These are phyloP conservation scores for Synergus itoensis DNA, from an alignment of 2,888 invertebrate genomes.

Conservation along the genomic window DNA sequence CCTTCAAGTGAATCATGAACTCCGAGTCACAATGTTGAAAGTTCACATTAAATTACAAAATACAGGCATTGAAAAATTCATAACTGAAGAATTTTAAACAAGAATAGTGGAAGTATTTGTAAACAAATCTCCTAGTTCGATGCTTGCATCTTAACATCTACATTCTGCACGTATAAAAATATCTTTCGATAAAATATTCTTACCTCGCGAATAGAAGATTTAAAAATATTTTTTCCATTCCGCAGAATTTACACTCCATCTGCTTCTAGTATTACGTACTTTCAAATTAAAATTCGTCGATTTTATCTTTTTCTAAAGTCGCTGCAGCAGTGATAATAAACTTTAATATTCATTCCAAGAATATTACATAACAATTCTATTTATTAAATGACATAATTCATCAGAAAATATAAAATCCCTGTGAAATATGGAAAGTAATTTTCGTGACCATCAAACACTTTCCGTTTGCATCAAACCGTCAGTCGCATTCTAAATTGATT, in stretches of 20 bases:
- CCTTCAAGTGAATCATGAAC: no score
- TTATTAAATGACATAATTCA: not conserved
- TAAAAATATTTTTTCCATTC: not conserved
- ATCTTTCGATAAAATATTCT: not conserved
- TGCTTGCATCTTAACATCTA: not conserved
- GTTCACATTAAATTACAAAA: not conserved
- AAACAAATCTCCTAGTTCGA: not conserved
- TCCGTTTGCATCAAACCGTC: not conserved
- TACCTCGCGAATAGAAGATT: not conserved
- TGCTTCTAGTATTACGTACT: no score
- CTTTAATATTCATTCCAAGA: not conserved
- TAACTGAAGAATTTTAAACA: not conserved
- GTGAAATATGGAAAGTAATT: not conserved
- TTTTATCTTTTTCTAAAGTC: not conserved
- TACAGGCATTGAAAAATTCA: not conserved
- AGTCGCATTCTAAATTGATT: not conserved
- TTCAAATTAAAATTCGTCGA: not conserved
- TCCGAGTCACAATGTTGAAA: not conserved
- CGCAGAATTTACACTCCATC: no score
- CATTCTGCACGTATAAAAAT: not conserved
- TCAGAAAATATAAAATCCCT: not conserved
- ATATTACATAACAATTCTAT: not conserved
- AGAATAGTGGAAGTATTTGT: not conserved
- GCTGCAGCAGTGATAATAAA: not conserved
- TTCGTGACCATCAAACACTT: not conserved